phyloP scores from a whole-genome alignment of 2,113 vertebrate species.

The Myodes glareolus region DNA sequence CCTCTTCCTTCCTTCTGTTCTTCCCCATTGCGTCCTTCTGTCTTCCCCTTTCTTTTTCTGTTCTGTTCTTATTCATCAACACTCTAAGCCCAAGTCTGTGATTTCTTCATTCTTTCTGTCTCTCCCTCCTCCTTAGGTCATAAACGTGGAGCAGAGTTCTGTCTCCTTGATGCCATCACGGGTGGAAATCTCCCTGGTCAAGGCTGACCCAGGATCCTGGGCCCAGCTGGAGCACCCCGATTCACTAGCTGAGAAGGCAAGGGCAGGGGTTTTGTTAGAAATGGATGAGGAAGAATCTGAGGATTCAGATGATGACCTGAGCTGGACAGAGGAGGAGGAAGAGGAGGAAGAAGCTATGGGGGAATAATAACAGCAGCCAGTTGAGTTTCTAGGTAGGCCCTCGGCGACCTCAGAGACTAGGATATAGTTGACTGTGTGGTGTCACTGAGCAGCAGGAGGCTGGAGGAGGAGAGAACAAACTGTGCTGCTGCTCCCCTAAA shows the following conservation, averaged over 20 bases:
- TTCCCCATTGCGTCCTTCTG: background rate
- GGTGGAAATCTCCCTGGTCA: conserved; percentile 93
- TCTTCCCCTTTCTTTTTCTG: conserved; percentile 34
- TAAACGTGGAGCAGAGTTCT: conserved; percentile 87
- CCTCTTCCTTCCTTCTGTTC: background rate
- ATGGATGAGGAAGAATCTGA: conserved; percentile 69
- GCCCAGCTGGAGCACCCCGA: conserved; percentile 92
- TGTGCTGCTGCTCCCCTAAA: conserved; percentile 59
- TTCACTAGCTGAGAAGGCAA: conserved; percentile 74
- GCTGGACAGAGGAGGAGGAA: conserved; percentile 88
- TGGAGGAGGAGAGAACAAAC: conserved; percentile 62
- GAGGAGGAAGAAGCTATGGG: conserved; percentile 83
- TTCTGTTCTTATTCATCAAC: conserved; percentile 28
- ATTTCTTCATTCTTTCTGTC: conserved; percentile 34
- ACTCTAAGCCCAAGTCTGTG: conserved; percentile 11
- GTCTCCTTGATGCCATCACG: conserved; percentile 94
- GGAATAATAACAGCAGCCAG: conserved; percentile 30
- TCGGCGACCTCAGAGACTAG: conserved; percentile 20
- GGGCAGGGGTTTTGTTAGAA: conserved; percentile 38
- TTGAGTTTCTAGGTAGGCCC: conserved; percentile 24
- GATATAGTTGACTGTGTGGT: conserved; percentile 44
- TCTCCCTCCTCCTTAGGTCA: conserved; percentile 87
- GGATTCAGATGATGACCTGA: conserved; percentile 86
- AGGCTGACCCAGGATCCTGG: conserved; percentile 92
- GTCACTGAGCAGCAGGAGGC: conserved; percentile 46